A percentile compares a stretch with the other conserved stretches of the same genome.
phyloP scores from a whole-genome alignment of 2,888 invertebrate species.

The Lagria hirta region DNA sequence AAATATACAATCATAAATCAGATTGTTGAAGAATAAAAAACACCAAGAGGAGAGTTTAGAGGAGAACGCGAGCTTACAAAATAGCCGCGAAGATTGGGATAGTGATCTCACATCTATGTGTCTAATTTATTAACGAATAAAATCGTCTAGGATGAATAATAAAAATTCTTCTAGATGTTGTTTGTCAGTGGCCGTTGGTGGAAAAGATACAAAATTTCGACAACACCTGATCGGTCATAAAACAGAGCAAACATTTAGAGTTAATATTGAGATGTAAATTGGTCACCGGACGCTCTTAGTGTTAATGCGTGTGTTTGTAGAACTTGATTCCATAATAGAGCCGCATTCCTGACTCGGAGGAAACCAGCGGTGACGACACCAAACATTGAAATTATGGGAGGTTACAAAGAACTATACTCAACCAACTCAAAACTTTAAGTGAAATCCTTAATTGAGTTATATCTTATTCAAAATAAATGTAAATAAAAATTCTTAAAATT shows the following conservation, averaged over 20 bases:
- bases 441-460: no score
- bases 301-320: conserved; percentile 55
- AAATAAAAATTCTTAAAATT: no score
- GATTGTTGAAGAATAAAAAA: conserved; percentile 4
- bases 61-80: neutral
- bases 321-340: conserved; percentile 56
- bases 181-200: conserved; percentile 19
- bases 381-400: conserved; percentile 26
- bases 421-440: conserved; percentile 12
- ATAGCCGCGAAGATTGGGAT: conserved; percentile 7
- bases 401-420: conserved; percentile 22
- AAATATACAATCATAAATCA: conserved; percentile 4
- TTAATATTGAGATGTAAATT: conserved; percentile 55
- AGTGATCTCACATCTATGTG: conserved; percentile 13
- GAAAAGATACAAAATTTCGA: conserved; percentile 36
- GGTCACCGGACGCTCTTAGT: conserved; percentile 49
- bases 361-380: conserved; percentile 22
- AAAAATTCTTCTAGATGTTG: conserved; percentile 25
- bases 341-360: conserved; percentile 48
- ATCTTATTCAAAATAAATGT: no score
- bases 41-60: no score
- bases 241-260: conserved; percentile 47
- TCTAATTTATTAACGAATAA: conserved; percentile 22
- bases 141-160: conserved; percentile 20
- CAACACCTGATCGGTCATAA: conserved; percentile 45